These are phyloP conservation scores for Rhagium mordax DNA, from an alignment of 2,888 invertebrate species.

Conservation along the genomic window DNA sequence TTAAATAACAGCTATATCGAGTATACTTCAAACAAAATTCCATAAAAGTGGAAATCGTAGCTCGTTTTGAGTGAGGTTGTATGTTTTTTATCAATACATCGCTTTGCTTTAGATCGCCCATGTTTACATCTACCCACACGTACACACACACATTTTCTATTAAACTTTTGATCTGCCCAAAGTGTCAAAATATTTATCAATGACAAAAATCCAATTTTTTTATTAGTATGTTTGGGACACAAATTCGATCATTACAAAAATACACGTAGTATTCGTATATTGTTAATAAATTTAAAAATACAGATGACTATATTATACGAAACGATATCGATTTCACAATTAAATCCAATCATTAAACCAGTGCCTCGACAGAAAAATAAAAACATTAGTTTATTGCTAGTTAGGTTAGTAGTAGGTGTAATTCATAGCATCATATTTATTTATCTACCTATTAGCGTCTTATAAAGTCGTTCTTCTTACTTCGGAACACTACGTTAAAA, in stretches of 20 bases:
- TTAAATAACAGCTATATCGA: background rate
- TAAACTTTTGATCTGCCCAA: background rate
- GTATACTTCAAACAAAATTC: background rate
- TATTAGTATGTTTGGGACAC: background rate
- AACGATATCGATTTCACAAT: too few species aligned
- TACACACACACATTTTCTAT: background rate
- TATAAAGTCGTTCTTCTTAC: too few species aligned
- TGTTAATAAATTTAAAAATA: too few species aligned
- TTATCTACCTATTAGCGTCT: too few species aligned
- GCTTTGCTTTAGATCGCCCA: background rate
- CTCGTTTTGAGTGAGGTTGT: background rate
- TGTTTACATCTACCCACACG: background rate
- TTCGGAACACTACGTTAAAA: too few species aligned
- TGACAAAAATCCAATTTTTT: background rate
- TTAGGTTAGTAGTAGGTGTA: too few species aligned
- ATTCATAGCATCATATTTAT: too few species aligned
- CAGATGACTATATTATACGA: too few species aligned
- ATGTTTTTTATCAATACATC: background rate
- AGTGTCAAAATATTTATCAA: background rate
- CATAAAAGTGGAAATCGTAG: background rate
- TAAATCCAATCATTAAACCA: too few species aligned
- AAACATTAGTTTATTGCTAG: too few species aligned
- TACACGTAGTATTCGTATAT: background rate
- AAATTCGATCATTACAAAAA: background rate
- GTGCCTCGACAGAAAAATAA: too few species aligned